Conservation (phyloP, 2,113 vertebrate genomes). For the Podocnemis expansa region DNA sequence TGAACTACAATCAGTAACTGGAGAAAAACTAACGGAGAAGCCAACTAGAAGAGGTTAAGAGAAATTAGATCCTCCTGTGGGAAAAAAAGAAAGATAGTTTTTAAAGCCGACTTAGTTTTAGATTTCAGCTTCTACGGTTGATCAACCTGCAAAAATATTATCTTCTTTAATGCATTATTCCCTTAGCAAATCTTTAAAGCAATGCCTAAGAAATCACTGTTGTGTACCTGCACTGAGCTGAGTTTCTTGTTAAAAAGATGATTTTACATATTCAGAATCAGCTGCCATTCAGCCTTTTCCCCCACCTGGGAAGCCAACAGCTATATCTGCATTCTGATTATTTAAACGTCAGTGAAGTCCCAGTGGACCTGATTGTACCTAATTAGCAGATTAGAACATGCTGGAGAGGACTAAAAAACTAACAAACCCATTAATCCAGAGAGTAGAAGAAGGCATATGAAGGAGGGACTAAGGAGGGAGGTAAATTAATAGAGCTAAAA, state of each 20-base stretch:
- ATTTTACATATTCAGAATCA: background rate
- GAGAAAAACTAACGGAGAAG: slow-evolving; percentile 67
- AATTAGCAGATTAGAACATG: background rate
- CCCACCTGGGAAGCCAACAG: background rate
- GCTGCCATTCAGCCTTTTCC: background rate
- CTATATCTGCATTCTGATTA: background rate
- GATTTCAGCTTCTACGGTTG: background rate
- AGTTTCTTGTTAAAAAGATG: background rate
- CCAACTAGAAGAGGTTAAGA: slow-evolving; percentile 70
- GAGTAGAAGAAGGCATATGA: background rate
- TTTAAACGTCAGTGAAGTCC: background rate
- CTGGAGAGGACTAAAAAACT: background rate
- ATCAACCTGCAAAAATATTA: background rate
- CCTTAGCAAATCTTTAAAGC: slow-evolving; percentile 10
- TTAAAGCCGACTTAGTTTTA: slow-evolving; percentile 57
- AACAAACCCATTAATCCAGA: background rate
- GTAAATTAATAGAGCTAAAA: background rate
- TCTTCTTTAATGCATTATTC: slow-evolving; percentile 19
- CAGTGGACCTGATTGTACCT: background rate
- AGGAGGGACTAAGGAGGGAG: background rate
- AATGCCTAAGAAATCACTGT: background rate
- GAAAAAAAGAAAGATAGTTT: slow-evolving; percentile 60
- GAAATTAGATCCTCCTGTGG: slow-evolving; percentile 80
- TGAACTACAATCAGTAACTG: slow-evolving; percentile 60
- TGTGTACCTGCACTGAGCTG: background rate